These are phyloP conservation scores for Anagyrus pseudococci DNA, from an alignment of 2,888 invertebrate genomes.

Conservation along the genomic window DNA sequence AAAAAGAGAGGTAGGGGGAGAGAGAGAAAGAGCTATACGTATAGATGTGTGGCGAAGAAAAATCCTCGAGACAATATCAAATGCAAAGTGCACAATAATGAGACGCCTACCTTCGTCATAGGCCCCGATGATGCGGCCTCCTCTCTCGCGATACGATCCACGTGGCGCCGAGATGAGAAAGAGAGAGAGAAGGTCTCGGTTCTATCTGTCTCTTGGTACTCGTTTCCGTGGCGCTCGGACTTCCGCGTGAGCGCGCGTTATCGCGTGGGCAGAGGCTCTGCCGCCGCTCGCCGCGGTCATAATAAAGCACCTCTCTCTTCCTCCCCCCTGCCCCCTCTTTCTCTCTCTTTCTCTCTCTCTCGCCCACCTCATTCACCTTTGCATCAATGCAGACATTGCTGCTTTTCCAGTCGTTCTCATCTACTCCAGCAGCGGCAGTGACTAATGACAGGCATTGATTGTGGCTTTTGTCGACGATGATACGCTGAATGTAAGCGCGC, in stretches of 20 bases:
- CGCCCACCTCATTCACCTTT: neutral
- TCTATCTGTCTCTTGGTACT: neutral
- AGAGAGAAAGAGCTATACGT: slow-evolving; percentile 1
- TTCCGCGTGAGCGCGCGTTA: slow-evolving; percentile 9
- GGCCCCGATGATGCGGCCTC: slow-evolving; percentile 25
- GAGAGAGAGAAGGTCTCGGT: slow-evolving; percentile 14
- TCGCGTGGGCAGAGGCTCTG: slow-evolving; percentile 17
- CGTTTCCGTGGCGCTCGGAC: slow-evolving; percentile 20
- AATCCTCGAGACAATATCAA: slow-evolving; percentile 28
- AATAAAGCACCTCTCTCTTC: slow-evolving; percentile 15
- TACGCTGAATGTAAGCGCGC: neutral
- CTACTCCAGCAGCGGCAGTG: slow-evolving; percentile 15
- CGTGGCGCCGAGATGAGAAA: neutral
- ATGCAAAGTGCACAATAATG: slow-evolving; percentile 39
- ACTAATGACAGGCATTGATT: slow-evolving; percentile 35
- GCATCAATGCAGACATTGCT: slow-evolving; percentile 6
- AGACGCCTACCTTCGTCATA: slow-evolving; percentile 29
- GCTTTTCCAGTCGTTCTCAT: neutral
- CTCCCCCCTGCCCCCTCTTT: neutral
- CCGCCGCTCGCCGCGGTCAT: slow-evolving; percentile 22
- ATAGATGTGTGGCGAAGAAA: slow-evolving; percentile 5
- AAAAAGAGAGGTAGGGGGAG: neutral
- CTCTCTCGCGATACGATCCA: slow-evolving; percentile 9
- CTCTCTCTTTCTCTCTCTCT: too few relatives aligned
- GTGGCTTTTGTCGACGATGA: slow-evolving; percentile 22